Evolutionary conservation across 2,113 vertebrate genomes (phyloP).

Genomic region (Caloenas nicobarica): DNA sequence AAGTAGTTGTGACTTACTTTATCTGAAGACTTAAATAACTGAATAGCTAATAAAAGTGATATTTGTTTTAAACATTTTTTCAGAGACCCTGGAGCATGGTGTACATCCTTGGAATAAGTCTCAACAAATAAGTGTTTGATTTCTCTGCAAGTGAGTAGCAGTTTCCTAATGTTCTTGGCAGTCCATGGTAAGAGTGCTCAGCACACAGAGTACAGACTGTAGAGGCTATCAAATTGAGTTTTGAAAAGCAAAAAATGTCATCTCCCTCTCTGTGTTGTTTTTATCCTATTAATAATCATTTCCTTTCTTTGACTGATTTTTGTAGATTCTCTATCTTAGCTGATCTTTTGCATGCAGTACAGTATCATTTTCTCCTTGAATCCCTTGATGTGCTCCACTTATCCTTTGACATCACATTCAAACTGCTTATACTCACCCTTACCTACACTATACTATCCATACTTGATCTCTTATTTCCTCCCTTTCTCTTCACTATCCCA

Average conservation of each 20-base stretch:
- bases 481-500: neutral
- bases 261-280: neutral
- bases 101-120: neutral
- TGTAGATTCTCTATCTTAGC: neutral
- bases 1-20: neutral
- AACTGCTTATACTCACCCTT: neutral
- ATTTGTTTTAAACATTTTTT: neutral
- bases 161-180: neutral
- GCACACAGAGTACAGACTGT: neutral
- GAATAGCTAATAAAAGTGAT: neutral
- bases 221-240: neutral
- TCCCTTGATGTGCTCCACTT: neutral
- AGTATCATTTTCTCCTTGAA: neutral
- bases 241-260: neutral
- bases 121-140: neutral
- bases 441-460: neutral
- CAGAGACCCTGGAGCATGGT: neutral
- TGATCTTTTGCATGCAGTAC: neutral
- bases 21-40: neutral
- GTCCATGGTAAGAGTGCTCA: neutral
- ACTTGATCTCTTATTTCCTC: neutral
- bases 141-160: neutral
- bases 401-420: neutral
- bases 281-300: neutral
- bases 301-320: neutral